Evolutionary conservation across 2,888 invertebrate genomes (phyloP).

Genomic region (Spodoptera littoralis): DNA sequence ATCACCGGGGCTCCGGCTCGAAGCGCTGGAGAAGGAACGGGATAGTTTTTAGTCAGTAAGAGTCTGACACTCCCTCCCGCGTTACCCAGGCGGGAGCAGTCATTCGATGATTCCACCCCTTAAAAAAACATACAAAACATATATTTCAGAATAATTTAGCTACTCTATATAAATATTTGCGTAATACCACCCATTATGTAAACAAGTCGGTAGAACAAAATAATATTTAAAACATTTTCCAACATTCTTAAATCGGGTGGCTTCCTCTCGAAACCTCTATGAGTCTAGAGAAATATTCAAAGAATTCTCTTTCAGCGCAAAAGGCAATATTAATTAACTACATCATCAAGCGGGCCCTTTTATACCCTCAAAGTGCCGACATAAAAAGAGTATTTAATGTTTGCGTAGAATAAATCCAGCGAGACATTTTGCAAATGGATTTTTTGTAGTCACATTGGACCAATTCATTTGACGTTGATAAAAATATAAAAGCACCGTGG

Average conservation of each 20-base stretch:
- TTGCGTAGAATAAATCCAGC: slow-evolving; percentile 53
- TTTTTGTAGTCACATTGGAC: slow-evolving; percentile 75
- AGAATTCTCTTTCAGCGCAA: slow-evolving; percentile 39
- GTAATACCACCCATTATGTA: slow-evolving; percentile 1
- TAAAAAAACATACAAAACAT: too few species aligned
- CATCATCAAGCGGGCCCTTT: slow-evolving; percentile 50
- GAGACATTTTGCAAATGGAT: slow-evolving; percentile 74
- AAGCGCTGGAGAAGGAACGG: too few species aligned
- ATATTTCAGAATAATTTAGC: too few species aligned
- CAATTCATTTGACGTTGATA: slow-evolving; percentile 79
- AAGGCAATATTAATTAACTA: slow-evolving; percentile 59
- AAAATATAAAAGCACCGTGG: slow-evolving; percentile 79
- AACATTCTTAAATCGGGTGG: slow-evolving; percentile 20
- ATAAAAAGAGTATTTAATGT: slow-evolving; percentile 58
- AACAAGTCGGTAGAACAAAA: too few species aligned
- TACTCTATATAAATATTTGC: too few species aligned
- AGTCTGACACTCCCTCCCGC: too few species aligned
- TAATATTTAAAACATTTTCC: slow-evolving; percentile 28
- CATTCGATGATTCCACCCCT: too few species aligned
- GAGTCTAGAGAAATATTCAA: slow-evolving; percentile 40
- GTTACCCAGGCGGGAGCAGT: too few species aligned
- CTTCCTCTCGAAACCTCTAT: slow-evolving; percentile 34
- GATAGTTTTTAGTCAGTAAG: too few species aligned
- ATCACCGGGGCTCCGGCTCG: too few species aligned
- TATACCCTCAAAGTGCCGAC: slow-evolving; percentile 49